These are phyloP conservation scores for Ruditapes philippinarum DNA, from an alignment of 1,140 invertebrate genomes.

Conservation along the genomic window DNA sequence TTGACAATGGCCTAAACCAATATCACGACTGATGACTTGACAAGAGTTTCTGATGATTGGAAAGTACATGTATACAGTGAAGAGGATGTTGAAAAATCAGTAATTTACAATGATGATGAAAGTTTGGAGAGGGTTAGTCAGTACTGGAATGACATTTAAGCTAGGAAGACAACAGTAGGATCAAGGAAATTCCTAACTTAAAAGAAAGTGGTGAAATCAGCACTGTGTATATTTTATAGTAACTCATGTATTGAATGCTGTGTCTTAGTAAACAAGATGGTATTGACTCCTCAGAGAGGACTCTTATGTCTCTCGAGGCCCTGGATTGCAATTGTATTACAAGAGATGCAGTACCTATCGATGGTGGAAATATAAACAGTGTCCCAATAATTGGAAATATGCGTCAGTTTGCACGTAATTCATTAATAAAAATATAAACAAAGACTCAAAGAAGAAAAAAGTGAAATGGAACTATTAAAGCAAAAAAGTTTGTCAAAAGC, in stretches of 20 bases:
- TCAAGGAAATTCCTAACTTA: too few species aligned
- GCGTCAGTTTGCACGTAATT: background rate
- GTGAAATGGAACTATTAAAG: too few species aligned
- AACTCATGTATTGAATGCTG: slow-evolving; percentile 71
- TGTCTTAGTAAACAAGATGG: slow-evolving; percentile 42
- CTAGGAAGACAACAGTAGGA: too few species aligned
- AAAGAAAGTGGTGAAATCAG: slow-evolving; percentile 49
- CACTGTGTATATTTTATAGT: slow-evolving; percentile 60
- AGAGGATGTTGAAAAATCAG: too few species aligned
- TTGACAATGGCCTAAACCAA: too few species aligned
- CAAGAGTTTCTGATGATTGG: too few species aligned
- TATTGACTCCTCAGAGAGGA: slow-evolving; percentile 52
- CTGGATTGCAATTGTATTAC: slow-evolving; percentile 44
- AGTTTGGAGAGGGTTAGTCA: too few species aligned
- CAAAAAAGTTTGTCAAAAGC: background rate
- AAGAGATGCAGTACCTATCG: slow-evolving; percentile 21
- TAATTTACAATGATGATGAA: too few species aligned
- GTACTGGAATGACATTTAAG: too few species aligned
- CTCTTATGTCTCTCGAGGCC: slow-evolving; percentile 19
- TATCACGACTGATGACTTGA: too few species aligned
- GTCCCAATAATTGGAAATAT: background rate
- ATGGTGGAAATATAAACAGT: background rate
- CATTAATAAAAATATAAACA: slow-evolving; percentile 1
- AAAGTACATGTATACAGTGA: too few species aligned
- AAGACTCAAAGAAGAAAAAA: background rate